phyloP scores from a whole-genome alignment of 2,797 vertebrate genomes.

The Lemur catta region DNA sequence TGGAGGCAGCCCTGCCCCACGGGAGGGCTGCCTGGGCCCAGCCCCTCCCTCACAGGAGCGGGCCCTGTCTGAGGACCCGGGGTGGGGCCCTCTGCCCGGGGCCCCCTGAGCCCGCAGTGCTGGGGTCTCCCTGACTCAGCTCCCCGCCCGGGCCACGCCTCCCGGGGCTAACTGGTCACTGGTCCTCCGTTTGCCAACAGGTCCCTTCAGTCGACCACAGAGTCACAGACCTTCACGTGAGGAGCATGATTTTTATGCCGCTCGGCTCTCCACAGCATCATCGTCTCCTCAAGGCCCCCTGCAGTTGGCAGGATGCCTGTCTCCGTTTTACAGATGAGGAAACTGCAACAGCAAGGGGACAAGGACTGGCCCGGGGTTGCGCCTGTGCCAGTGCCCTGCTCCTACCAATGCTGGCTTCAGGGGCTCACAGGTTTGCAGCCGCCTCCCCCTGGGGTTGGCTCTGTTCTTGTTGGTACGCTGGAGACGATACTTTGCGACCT shows the following conservation, averaged over 20 bases:
- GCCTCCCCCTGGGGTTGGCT: not conserved
- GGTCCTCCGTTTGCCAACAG: not conserved
- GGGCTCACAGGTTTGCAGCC: not conserved
- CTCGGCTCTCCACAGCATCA: too few relatives aligned
- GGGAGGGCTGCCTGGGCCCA: not conserved
- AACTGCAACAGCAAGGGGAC: not conserved
- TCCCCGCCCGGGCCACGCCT: not conserved
- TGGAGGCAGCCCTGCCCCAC: not conserved
- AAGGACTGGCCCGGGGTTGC: not conserved
- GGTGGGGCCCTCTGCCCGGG: not conserved
- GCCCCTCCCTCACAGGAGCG: not conserved
- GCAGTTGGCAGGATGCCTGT: not conserved
- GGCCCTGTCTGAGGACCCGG: not conserved
- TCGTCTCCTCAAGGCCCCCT: not conserved
- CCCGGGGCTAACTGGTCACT: rapidly evolving
- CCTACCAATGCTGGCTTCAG: rapidly evolving
- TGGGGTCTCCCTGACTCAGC: not conserved
- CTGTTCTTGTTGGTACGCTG: not conserved
- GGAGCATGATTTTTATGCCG: not conserved
- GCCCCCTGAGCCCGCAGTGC: not conserved
- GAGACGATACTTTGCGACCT: not conserved
- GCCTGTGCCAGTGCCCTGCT: not conserved
- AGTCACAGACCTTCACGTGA: not conserved
- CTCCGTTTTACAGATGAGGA: not conserved
- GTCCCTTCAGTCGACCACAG: not conserved